Conservation (phyloP, 1,140 invertebrate species). For the Lepidotrigona ventralis region DNA sequence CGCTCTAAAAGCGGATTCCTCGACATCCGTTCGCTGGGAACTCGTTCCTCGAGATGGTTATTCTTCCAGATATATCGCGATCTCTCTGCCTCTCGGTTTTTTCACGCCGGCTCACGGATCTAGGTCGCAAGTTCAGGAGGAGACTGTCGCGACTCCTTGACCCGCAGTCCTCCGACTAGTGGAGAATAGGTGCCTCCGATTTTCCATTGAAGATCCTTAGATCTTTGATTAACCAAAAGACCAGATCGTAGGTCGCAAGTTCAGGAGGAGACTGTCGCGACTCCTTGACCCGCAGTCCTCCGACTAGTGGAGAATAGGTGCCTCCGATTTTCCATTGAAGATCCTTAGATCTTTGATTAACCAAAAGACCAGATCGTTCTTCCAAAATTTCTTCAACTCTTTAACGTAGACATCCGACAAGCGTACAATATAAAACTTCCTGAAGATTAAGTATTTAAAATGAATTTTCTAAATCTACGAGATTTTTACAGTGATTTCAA, state of each 20-base stretch:
- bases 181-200: not conserved
- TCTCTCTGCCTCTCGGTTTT: not conserved
- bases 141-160: constrained; percentile 21
- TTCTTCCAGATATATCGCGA: constrained; percentile 9
- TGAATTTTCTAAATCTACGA: too few species aligned
- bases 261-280: too few species aligned
- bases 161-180: constrained; percentile 11
- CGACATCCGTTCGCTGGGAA: not conserved
- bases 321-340: not conserved
- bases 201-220: not conserved
- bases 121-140: constrained; percentile 64
- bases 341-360: not conserved
- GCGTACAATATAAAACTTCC: too few species aligned
- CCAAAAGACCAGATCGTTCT: too few species aligned
- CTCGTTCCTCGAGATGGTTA: not conserved
- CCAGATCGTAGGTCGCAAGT: too few species aligned
- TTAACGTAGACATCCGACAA: too few species aligned
- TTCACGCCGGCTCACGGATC: constrained; percentile 33
- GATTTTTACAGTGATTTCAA: too few species aligned
- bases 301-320: not conserved
- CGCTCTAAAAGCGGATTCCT: too few species aligned
- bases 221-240: not conserved
- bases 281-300: too few species aligned
- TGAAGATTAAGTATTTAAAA: too few species aligned
- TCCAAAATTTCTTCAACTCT: not conserved